Conservation (phyloP, 2,888 invertebrate genomes). For the Erebia epiphron region DNA sequence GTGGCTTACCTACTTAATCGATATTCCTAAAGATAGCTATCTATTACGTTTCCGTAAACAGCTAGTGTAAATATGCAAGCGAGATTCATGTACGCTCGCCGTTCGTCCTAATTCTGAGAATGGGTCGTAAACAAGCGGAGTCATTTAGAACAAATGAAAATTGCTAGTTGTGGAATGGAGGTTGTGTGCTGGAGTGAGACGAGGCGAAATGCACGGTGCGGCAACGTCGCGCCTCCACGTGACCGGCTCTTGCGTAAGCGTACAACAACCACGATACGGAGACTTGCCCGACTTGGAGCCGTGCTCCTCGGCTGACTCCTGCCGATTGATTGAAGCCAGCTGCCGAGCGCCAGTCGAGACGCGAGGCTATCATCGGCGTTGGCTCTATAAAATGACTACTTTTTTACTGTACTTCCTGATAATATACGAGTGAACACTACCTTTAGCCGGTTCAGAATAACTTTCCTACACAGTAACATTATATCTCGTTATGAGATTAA, state of each 20-base stretch:
- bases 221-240: conserved; percentile 78
- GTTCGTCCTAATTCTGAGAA: conserved; percentile 70
- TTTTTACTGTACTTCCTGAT: conserved; percentile 11
- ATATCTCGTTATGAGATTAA: conserved; percentile 2
- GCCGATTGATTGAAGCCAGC: conserved; percentile 50
- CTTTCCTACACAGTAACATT: background rate
- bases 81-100: conserved; percentile 52
- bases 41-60: conserved; percentile 47
- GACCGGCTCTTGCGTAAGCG: conserved; percentile 80
- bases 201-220: conserved; percentile 58
- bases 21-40: conserved; percentile 14
- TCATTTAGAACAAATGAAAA: conserved; percentile 78
- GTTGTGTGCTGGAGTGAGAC: conserved; percentile 67
- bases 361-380: background rate
- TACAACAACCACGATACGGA: conserved; percentile 67
- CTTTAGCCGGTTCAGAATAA: background rate
- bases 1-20: background rate
- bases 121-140: conserved; percentile 71
- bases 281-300: conserved; percentile 35
- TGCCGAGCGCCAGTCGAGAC: background rate
- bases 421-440: conserved; percentile 1
- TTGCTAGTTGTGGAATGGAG: conserved; percentile 67
- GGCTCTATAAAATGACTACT: background rate
- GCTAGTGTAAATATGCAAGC: conserved; percentile 37
- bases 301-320: conserved; percentile 50